Base-by-base conservation (phyloP, 2,113 vertebrate species). In the Todiramphus saurophagus region DNA sequence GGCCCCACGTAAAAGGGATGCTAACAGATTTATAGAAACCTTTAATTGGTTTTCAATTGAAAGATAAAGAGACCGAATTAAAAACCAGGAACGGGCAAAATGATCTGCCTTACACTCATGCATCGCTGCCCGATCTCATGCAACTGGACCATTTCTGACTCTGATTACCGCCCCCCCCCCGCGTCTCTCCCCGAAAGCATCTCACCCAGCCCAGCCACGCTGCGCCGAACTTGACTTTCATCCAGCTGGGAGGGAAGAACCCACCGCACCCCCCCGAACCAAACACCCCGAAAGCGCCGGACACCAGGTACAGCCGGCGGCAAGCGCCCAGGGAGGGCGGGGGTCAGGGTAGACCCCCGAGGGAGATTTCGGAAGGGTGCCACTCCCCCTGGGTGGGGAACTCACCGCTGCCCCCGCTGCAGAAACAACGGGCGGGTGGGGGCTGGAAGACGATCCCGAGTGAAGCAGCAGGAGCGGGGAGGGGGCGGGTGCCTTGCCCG, bases 31-130 rank as follows among this genome's bases (percentile, higher is more conserved):
- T 97, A 96, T 97, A 97, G 96, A 95, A 97, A 97, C 93, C 94
- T 98, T 98, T 98, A 98, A 98, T 98, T 98, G 94, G 91, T 97
- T 98, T 98, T 97, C 96, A 97, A 98, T 98, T 96, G 96, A 93
- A 97, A 97, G 90, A 97, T 97, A 96, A 98, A 98, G 97, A 97
- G 96, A 76, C 74, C 28, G 85, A 89, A 70, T 10, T 3, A 31
- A 58, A 95, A 96, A 51, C 10, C 31, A 27, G 63, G 83, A 66
- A 96, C 89, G 8, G 51, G 94, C 95, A 76, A 86, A 97, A 82
- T 14, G 94, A 94, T 86, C 93, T 28, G 67, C 50, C 10, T 70
- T 81, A 39, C 87, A 19, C 59, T 64, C 66, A 60, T 33, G 87
- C 70, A 67, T 35, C 62, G 50, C 44, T 50, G 80, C 81, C 80